phyloP scores from a whole-genome alignment of 2,888 invertebrate genomes.

The Buathra laborator region DNA sequence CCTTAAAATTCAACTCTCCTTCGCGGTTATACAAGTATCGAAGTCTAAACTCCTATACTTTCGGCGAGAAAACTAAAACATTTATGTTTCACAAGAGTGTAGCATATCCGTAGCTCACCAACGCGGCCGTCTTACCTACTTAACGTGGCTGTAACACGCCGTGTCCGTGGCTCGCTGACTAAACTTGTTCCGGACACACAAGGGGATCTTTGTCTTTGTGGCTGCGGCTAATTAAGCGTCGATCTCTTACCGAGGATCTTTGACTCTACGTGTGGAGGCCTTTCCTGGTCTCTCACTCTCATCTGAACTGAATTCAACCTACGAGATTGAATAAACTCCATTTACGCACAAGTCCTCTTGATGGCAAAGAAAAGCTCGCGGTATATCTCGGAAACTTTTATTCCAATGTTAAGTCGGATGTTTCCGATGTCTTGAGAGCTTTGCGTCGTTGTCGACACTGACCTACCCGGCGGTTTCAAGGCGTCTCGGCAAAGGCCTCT shows the following conservation, averaged over 20 bases:
- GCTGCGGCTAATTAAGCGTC: conserved; percentile 79
- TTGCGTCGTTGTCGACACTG: conserved; percentile 32
- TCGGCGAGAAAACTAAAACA: not conserved
- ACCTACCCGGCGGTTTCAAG: conserved; percentile 23
- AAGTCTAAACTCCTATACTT: no score
- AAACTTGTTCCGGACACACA: conserved; percentile 77
- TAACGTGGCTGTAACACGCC: conserved; percentile 40
- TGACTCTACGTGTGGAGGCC: conserved; percentile 45
- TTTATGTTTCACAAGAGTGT: not conserved
- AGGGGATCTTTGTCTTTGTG: conserved; percentile 78
- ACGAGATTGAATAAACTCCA: conserved; percentile 59
- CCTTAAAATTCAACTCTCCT: not conserved
- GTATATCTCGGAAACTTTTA: conserved; percentile 8
- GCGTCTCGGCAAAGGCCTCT: not conserved
- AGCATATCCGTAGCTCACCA: not conserved
- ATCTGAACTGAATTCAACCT: conserved; percentile 6
- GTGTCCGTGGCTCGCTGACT: conserved; percentile 56
- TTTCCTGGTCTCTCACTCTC: conserved; percentile 34
- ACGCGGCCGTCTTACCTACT: conserved; percentile 36
- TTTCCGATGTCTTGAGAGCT: not conserved
- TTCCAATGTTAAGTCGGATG: not conserved
- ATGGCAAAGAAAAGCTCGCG: conserved; percentile 16
- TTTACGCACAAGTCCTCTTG: conserved; percentile 51
- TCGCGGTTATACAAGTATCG: no score
- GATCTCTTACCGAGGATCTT: conserved; percentile 75